These are phyloP conservation scores for Anagrus nilaparvatae DNA, from an alignment of 1,140 invertebrate species.

Conservation along the genomic window DNA sequence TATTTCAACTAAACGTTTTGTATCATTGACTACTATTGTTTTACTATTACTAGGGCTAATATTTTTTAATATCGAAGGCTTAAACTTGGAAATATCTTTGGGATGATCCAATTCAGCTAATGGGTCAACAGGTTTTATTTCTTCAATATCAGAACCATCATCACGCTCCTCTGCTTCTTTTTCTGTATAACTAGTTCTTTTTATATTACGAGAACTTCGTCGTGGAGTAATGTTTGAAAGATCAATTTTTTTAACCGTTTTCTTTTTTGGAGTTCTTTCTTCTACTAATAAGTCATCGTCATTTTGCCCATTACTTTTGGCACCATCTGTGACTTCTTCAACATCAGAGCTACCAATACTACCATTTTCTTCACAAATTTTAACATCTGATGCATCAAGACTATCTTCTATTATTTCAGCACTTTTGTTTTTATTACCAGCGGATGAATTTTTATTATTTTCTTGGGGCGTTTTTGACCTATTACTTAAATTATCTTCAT, in stretches of 20 bases:
- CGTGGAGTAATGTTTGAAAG: conserved; percentile 43
- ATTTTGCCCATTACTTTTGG: conserved; percentile 31
- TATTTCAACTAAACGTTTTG: conserved; percentile 61
- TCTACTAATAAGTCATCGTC: conserved; percentile 8
- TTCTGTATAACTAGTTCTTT: conserved; percentile 51
- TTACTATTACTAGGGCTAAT: conserved; percentile 21
- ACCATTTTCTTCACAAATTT: conserved; percentile 39
- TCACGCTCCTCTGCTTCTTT: conserved; percentile 51
- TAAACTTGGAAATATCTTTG: conserved; percentile 34
- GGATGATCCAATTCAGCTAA: conserved; percentile 42
- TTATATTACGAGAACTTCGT: conserved; percentile 52
- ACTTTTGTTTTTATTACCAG: conserved; percentile 18
- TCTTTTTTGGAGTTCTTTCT: conserved; percentile 30
- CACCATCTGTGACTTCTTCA: conserved; percentile 33
- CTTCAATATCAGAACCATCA: conserved; percentile 55
- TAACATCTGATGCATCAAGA: conserved; percentile 28
- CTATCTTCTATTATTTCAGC: conserved; percentile 22
- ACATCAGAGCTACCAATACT: conserved; percentile 36
- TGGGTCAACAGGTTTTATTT: conserved; percentile 57
- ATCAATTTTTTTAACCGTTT: conserved; percentile 36
- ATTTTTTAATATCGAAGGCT: conserved; percentile 27
- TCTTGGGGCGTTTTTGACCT: background rate
- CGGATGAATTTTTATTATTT: conserved; percentile 15
- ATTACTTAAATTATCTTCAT: conserved; percentile 17
- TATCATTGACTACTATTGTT: conserved; percentile 63